Conservation (phyloP, 2,797 vertebrate genomes). For the Schizopygopsis malacanthus region DNA sequence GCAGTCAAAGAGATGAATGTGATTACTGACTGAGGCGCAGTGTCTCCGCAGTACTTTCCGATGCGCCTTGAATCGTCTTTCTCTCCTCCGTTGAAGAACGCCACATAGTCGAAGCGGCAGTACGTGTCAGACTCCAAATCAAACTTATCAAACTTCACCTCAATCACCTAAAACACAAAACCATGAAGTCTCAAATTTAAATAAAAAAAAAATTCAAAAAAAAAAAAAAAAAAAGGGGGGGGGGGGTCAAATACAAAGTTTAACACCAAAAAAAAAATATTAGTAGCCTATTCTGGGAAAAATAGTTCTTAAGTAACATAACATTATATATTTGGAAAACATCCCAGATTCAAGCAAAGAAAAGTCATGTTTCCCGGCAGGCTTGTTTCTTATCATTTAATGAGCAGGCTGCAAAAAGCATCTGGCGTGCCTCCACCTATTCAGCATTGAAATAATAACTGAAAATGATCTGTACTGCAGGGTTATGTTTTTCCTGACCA, state of each 20-base stretch:
- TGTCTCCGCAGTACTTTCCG: constrained; percentile 88
- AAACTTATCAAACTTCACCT: constrained; percentile 89
- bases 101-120: constrained; percentile 91
- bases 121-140: constrained; percentile 85
- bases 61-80: constrained; percentile 82
- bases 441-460: not conserved
- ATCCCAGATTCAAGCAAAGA: not conserved
- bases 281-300: not conserved
- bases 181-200: not conserved
- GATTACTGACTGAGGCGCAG: constrained; percentile 78
- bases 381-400: constrained; percentile 13
- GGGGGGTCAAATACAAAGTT: not conserved
- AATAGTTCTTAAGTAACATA: not conserved
- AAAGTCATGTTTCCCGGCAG: not conserved
- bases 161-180: constrained; percentile 79
- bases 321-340: not conserved
- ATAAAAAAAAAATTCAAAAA: no score
- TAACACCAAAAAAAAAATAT: not conserved
- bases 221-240: no score
- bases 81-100: constrained; percentile 85
- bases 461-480: not conserved
- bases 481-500: constrained; percentile 71
- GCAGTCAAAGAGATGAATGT: not conserved
- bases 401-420: not conserved
- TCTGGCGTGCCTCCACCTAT: not conserved